Evolutionary conservation across 2,113 vertebrate genomes (phyloP), one percentile per base, ranked within the genome.

Genomic region (Nesoenas mayeri): DNA sequence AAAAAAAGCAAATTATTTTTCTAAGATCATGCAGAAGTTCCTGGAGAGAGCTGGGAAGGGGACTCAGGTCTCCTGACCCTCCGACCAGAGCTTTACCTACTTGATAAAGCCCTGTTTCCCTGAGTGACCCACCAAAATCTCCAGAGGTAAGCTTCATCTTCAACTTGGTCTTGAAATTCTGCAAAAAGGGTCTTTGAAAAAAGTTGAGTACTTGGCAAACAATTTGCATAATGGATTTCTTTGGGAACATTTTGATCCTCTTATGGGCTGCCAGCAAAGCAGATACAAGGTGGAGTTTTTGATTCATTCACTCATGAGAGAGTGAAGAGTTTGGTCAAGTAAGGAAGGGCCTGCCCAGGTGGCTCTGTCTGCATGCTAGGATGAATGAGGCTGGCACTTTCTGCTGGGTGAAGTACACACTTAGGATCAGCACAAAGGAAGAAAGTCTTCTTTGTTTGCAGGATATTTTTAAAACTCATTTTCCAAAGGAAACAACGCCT

Each of bases 211-310:
- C 83, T 92, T 93, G 75, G 72, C 88, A 94, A 84, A 91, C 11
- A n/a, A 81, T 80, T 78, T 88, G 56, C 56, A 88, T 72, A 66
- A 88, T 86, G 28, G 14, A 65, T 92, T 94, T 91, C 85, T 92
- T 85, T 78, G 83, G 69, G 88, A 96, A 93, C 60, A 91, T 75
- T 88, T 84, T 92, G 79, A 79, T 93, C 70, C 31, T 92, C 38
- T 82, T 53, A 44, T 5, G 10, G 65, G 36, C 50, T 92, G 88
- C 86, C 78, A 91, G 69, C 54, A 92, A 93, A 91, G 53, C 77
- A 93, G 80, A 84, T 89, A 74, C 86, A 88, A 95, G 83, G 83
- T 93, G 85, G 83, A 70, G 57, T 65, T 91, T 90, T 96, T 84
- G 40, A 84, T 92, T 93, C 53, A 48, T 88, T 93, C 51, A 73